Conservation (phyloP, 2,888 invertebrate genomes). For the Ormyrus nitidulus region DNA sequence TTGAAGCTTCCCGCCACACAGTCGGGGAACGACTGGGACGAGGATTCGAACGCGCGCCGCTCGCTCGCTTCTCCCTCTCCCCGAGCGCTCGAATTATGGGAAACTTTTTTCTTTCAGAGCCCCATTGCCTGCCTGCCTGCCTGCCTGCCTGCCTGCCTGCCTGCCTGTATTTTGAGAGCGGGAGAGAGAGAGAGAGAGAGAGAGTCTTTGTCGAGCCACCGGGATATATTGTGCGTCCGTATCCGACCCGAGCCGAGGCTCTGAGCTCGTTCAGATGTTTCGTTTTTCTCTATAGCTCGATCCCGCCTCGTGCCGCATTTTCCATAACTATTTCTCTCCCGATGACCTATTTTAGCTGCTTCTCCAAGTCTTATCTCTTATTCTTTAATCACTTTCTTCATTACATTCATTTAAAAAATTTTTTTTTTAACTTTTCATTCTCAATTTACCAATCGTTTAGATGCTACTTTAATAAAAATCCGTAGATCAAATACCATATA, state of each 20-base stretch:
- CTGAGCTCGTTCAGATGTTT: conserved; percentile 18
- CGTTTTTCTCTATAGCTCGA: not conserved
- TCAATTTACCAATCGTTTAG: too few species aligned
- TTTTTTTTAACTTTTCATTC: not conserved
- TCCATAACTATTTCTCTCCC: not conserved
- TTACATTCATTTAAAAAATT: not conserved
- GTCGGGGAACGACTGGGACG: conserved; percentile 1
- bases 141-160: not conserved
- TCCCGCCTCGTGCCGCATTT: not conserved
- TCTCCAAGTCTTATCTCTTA: too few species aligned
- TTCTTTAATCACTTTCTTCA: too few species aligned
- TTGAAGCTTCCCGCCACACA: conserved; percentile 53
- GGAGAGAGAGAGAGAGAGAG: conserved; percentile 3
- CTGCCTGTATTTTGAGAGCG: conserved; percentile 38
- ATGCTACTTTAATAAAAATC: too few species aligned
- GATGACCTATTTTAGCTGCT: too few species aligned
- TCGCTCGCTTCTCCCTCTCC: conserved; percentile 7
- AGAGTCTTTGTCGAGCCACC: too few species aligned
- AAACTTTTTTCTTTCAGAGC: conserved; percentile 47
- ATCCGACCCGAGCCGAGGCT: not conserved
- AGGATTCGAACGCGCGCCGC: not conserved
- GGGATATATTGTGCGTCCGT: not conserved
- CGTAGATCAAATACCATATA: too few species aligned
- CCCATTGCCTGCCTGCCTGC: not conserved
- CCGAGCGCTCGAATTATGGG: conserved; percentile 50